Evolutionary conservation across 2,797 vertebrate genomes (phyloP), one percentile per base, ranked within the genome.

Genomic region (Ctenosaura bakeri): DNA sequence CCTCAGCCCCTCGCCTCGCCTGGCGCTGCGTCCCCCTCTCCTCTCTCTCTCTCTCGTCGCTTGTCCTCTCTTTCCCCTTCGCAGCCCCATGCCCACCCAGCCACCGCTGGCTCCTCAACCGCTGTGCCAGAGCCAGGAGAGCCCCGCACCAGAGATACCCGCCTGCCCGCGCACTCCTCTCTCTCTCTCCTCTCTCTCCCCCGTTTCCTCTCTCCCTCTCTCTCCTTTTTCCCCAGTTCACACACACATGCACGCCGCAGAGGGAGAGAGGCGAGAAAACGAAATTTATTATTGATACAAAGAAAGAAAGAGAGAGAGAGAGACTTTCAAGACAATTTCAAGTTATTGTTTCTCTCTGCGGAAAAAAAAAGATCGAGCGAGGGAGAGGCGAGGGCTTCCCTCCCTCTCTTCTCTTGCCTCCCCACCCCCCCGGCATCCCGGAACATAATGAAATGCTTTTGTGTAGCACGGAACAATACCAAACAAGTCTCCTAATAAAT

Each of bases 401-500:
- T 94, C 96, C 89, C 93, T 94, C 93, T 90, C 97, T 98, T 97
- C 97, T 95, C 95, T 95, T 91, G 94, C 97, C 89, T 93, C 93
- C 92, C 97, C 97, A 98, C 97, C 97, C 96, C 97, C 38, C 13
- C 38, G 38, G 56, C 84, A 71, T 46, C 59, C 89, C 52, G 54
- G 78, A 82, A 98, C 98, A 98, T 98, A 99, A 99, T 99, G 98
- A 98, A 98, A 97, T 97, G 98, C 96, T 98, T 99, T 99, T 99
- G 99, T 99, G 98, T 96, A 96, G 97, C 97, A 93, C 97, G 85
- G 98, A 99, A 99, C 98, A 99, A 99, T 99, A 98, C 98, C 98
- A 98, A 99, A 99, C 98, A 98, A 99, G 98, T 98, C 98, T 98
- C 98, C 98, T 98, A 98, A 98, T 99, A 99, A 99, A 99, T 98